phyloP scores from a whole-genome alignment of 2,113 vertebrate species.

The Ciconia stormi region DNA sequence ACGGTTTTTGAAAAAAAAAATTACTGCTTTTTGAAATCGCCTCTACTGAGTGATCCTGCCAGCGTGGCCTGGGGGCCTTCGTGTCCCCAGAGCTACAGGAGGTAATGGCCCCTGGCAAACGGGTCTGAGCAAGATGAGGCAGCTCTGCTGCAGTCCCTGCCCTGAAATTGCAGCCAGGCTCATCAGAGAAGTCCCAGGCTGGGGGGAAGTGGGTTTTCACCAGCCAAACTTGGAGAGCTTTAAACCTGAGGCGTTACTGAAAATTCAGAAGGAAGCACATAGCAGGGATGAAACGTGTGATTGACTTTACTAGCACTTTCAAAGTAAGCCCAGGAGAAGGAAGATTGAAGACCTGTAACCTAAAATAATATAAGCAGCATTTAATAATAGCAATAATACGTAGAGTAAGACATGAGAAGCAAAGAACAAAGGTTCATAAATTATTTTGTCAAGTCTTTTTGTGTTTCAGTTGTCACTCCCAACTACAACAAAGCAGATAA shows the following conservation, averaged over 20 bases:
- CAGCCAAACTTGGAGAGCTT: too few species aligned
- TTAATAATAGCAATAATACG: neutral
- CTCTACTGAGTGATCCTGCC: neutral
- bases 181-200: neutral
- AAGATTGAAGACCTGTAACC: neutral
- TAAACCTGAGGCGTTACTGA: too few species aligned
- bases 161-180: neutral
- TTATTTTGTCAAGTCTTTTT: neutral
- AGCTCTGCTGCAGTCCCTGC: neutral
- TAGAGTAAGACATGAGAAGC: neutral
- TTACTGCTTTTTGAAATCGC: rapidly evolving
- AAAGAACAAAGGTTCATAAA: neutral
- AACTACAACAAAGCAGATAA: neutral
- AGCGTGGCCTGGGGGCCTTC: rapidly evolving
- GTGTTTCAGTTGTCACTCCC: neutral
- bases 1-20: neutral
- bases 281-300: neutral
- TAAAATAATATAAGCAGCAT: neutral
- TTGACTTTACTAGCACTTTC: neutral
- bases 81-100: neutral
- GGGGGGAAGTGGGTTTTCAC: too few species aligned
- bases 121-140: neutral
- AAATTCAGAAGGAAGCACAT: neutral
- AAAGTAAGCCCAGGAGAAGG: neutral
- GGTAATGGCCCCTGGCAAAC: neutral